phyloP scores from a whole-genome alignment of 1,140 invertebrate genomes.

The Listronotus bonariensis region DNA sequence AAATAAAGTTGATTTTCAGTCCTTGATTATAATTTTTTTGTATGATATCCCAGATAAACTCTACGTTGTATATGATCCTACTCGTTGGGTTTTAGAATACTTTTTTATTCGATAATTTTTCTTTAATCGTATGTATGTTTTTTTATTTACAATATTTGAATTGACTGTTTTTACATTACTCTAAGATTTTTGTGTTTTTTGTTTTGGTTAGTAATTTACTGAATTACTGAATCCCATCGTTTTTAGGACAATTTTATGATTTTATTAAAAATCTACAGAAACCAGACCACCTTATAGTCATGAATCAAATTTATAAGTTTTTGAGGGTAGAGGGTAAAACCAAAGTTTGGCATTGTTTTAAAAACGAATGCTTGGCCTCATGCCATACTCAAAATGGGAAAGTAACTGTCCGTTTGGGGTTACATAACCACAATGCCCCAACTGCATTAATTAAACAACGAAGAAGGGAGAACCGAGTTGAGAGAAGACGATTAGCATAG shows the following conservation, averaged over 20 bases:
- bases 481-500: too few relatives aligned
- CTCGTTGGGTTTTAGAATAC: too few relatives aligned
- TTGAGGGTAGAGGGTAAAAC: conserved; percentile 22
- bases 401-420: conserved; percentile 37
- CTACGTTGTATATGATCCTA: too few relatives aligned
- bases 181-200: neutral
- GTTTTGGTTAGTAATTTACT: too few relatives aligned
- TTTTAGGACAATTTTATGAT: conserved; percentile 37
- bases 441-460: conserved; percentile 30
- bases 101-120: too few relatives aligned
- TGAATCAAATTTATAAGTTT: conserved; percentile 44
- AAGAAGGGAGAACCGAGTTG: conserved; percentile 26
- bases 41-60: too few relatives aligned
- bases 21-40: too few relatives aligned
- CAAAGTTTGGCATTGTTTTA: conserved; percentile 43
- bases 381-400: conserved; percentile 41
- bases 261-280: conserved; percentile 31
- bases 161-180: neutral
- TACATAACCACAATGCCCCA: conserved; percentile 41
- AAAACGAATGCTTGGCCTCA: conserved; percentile 37
- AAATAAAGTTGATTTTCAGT: too few relatives aligned
- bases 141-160: neutral
- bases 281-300: conserved; percentile 34
- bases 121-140: too few relatives aligned
- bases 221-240: conserved; percentile 1